Evolutionary conservation across 2,113 vertebrate species (phyloP).

Genomic region (Microtus ochrogaster): DNA sequence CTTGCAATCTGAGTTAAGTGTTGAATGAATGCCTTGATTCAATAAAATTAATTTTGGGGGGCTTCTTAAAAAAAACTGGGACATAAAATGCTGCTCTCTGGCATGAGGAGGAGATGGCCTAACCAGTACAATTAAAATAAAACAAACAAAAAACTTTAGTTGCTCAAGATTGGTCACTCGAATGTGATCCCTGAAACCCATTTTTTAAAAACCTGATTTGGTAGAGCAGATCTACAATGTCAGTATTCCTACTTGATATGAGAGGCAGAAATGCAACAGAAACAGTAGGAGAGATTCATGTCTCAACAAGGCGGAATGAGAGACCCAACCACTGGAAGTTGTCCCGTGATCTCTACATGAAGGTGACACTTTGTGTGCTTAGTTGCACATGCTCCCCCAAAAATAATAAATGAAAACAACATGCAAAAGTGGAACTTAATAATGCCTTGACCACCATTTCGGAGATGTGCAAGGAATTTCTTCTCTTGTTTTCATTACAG

Average conservation of each 20-base stretch:
- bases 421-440: not conserved
- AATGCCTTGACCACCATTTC: not conserved
- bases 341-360: not conserved
- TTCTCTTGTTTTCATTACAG: slow-evolving; percentile 33
- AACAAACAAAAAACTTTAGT: not conserved
- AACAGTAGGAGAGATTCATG: not conserved
- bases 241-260: not conserved
- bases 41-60: slow-evolving; percentile 76
- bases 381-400: not conserved
- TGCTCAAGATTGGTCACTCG: not conserved
- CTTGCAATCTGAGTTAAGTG: slow-evolving; percentile 73
- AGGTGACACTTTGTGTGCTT: not conserved
- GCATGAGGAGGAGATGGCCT: not conserved
- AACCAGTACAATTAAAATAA: not conserved
- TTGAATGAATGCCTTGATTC: slow-evolving; percentile 71
- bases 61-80: slow-evolving; percentile 59
- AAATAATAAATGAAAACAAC: not conserved
- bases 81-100: not conserved
- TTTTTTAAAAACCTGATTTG: not conserved
- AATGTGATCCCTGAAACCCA: not conserved
- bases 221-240: not conserved
- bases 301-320: not conserved
- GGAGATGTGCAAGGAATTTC: not conserved
- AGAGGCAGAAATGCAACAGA: not conserved
- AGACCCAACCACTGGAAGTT: not conserved